Percentiles rank a stretch among this genome's conserved stretches.
Conservation (phyloP, 2,888 invertebrate species). For the Trimorus sp. region DNA sequence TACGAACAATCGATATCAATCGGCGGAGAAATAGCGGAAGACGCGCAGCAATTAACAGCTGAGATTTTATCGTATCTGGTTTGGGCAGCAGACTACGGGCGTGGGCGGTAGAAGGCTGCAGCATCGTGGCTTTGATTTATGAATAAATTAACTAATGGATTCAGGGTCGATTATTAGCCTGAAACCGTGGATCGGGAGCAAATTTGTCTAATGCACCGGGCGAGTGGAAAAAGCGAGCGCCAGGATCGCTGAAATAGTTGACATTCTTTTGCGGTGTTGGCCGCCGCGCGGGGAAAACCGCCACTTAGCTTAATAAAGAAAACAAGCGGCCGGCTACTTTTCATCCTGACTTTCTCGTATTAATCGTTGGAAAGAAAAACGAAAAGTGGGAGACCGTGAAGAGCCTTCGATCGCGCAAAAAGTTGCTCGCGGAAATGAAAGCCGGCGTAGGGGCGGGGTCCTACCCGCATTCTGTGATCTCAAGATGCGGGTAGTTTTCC, state of each 20-base stretch:
- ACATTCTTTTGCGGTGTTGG: constrained; percentile 22
- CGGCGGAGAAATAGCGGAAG: too few relatives aligned
- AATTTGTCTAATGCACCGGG: constrained; percentile 13
- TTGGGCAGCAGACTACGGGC: too few relatives aligned
- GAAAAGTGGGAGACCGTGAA: constrained; percentile 54
- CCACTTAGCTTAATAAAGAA: constrained; percentile 58
- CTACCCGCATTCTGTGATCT: constrained; percentile 73
- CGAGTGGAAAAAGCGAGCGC: background rate
- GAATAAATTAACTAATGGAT: too few relatives aligned
- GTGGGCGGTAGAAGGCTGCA: too few relatives aligned
- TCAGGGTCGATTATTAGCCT: too few relatives aligned
- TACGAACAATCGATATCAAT: too few relatives aligned
- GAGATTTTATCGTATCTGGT: too few relatives aligned
- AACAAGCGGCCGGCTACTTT: constrained; percentile 48
- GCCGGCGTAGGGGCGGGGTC: constrained; percentile 25
- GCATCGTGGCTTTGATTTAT: too few relatives aligned
- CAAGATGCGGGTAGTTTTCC: constrained; percentile 77
- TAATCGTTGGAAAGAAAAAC: constrained; percentile 57
- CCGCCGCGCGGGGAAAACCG: constrained; percentile 37
- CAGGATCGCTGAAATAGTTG: constrained; percentile 25
- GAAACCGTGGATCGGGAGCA: too few relatives aligned
- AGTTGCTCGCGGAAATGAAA: constrained; percentile 54
- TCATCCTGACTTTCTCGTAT: constrained; percentile 52
- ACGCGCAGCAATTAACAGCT: too few relatives aligned
- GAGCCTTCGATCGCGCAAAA: constrained; percentile 58